Evolutionary conservation across 2,888 invertebrate species (phyloP).

Genomic region (Parelbella ahira): DNA sequence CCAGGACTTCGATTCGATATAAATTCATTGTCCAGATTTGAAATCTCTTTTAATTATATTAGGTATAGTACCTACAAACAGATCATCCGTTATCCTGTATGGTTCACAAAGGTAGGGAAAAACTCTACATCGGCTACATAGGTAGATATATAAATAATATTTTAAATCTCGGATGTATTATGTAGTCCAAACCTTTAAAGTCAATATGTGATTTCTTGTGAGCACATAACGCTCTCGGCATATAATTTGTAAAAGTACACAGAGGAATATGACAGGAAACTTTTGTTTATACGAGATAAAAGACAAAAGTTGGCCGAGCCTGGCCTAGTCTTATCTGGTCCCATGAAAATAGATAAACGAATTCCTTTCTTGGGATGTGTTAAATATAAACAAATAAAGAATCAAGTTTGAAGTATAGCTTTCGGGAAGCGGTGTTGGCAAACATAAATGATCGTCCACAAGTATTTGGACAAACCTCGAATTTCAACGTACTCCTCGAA

Average conservation of each 20-base stretch:
- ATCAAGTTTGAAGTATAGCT: constrained; percentile 23
- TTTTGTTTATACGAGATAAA: constrained; percentile 73
- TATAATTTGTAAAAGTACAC: constrained; percentile 25
- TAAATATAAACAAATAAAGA: constrained; percentile 62
- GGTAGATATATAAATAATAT: too few species aligned
- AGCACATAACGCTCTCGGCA: constrained; percentile 42
- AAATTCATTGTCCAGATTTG: too few species aligned
- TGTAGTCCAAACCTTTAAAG: constrained; percentile 32
- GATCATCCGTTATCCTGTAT: too few species aligned
- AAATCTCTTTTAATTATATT: too few species aligned
- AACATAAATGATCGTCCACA: too few species aligned
- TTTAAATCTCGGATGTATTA: not conserved
- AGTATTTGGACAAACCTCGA: too few species aligned
- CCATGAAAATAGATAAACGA: constrained; percentile 63
- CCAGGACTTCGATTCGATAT: too few species aligned
- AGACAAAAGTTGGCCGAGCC: constrained; percentile 67
- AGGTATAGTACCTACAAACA: too few species aligned
- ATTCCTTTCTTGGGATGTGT: constrained; percentile 67
- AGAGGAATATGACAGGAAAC: constrained; percentile 64
- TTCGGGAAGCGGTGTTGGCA: too few species aligned
- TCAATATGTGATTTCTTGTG: constrained; percentile 37
- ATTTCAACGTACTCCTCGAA: too few species aligned
- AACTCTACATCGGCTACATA: too few species aligned
- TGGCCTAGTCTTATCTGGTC: constrained; percentile 62
- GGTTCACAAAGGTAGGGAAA: too few species aligned